Evolutionary conservation across 2,888 invertebrate species (phyloP), one percentile per base, ranked within the genome.

Genomic region (Cheilosia variabilis): DNA sequence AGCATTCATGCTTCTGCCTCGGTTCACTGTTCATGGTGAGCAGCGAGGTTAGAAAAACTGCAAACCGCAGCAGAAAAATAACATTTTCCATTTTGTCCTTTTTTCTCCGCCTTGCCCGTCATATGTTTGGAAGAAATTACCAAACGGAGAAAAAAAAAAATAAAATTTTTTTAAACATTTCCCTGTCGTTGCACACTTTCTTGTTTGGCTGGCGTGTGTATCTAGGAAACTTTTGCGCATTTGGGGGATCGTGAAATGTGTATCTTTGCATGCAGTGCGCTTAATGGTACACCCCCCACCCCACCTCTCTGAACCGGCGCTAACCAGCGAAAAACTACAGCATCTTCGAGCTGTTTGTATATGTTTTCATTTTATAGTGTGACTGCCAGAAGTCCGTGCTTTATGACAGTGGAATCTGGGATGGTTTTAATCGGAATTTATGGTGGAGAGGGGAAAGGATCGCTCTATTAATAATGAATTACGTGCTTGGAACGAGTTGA

Each of bases 401-500:
- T 77, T 82, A 78, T 62, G 71, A 72, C 66, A 62, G 41, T 37
- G 72, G 55, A 83, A 83, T 83, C 57, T 41, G 31, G 31, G 31
- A 31, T 31, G 31, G 66, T 80, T 75, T 75, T 80, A 63, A 75
- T 80, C 58, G 80, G 41, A 80, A 80, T 80, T 80, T 80, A 66
- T 58, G 41, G 43, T 17, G n/a, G 47, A 1, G 17, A 1, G 41
- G 31, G 22, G 53, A 31, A 9, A 31, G 55, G 53, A 71, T 52
- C 72, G 22, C 60, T 66, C 82, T 83, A 83, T 78, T 83, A 62
- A 72, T 78, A 83, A 72, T 66, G 72, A 66, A 66, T 83, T 83
- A 78, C 82, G 77, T 78, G 53, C 68, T 17, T 19, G 68, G 13
- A 17, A 31, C 50, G 31, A 45, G 43, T 24, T 55, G 50, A 22